Evolutionary conservation across 2,888 invertebrate species (phyloP).

Genomic region (Ormia ochracea): DNA sequence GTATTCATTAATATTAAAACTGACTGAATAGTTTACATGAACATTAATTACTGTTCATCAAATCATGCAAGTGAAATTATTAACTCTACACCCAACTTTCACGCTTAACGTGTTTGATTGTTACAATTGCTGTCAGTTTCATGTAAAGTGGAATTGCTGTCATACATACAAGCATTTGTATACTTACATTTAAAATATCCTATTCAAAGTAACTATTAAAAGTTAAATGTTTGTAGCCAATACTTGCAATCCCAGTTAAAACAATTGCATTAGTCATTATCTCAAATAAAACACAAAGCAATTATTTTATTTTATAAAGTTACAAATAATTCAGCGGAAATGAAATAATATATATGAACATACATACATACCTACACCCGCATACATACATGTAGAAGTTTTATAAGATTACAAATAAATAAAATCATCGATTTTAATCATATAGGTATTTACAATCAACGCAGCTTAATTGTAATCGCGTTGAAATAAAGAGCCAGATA

Average conservation of each 20-base stretch:
- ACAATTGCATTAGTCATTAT: background rate
- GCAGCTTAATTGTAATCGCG: background rate
- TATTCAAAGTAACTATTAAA: background rate
- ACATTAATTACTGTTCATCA: conserved; percentile 8
- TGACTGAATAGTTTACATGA: conserved; percentile 6
- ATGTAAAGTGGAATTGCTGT: conserved; percentile 15
- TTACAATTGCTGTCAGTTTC: conserved; percentile 27
- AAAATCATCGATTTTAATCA: background rate
- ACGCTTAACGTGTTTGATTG: conserved; percentile 48
- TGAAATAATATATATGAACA: background rate
- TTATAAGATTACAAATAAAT: background rate
- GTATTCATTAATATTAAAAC: background rate
- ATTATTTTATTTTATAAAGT: background rate
- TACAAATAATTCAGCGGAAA: background rate
- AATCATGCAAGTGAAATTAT: conserved; percentile 36
- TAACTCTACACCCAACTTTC: conserved; percentile 52
- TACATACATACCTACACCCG: too few relatives aligned
- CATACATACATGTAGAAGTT: background rate
- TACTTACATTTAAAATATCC: background rate
- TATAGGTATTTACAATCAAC: background rate
- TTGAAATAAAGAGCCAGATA: background rate
- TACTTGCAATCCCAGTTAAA: too few relatives aligned
- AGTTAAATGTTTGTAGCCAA: too few relatives aligned
- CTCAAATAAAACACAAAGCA: background rate
- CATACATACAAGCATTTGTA: background rate